Base-by-base conservation (phyloP, 1,140 invertebrate genomes). In the Nasonia vitripennis region DNA sequence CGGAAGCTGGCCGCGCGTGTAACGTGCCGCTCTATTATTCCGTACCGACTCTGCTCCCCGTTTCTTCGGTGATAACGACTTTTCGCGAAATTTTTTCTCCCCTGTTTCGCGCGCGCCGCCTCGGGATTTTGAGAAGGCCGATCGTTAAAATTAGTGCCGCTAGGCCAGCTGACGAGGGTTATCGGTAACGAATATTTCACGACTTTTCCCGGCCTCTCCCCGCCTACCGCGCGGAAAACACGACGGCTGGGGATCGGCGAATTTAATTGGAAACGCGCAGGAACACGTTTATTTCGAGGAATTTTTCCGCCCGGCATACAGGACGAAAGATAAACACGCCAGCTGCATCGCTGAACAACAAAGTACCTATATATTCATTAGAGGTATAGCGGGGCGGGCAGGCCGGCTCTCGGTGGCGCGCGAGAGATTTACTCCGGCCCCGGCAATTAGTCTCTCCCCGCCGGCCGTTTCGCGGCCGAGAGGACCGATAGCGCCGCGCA, bases 341-440 rank as follows among this genome's bases (percentile, higher is more conserved):
- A 27, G 48, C 48, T 3, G 14, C 48, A 17, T 14, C 5, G 2
- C 12, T 1, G 48, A 51, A 51, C 48, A 51, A n/a, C 17, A n/a
- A n/a, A 41, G 34, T 37, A 6, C 0, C 70, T 67, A 68, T 68
- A 62, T 79, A 81, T 81, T 81, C 62, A 81, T 81, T 48, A 71
- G n/a, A n/a, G n/a, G n/a, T n/a, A n/a, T n/a, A n/a, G n/a, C n/a
- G n/a, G n/a, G n/a, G n/a, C n/a, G n/a, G n/a, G n/a, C 10, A 51
- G 4, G 51, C 68, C 11, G 17, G 11, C 37, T 77, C 45, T 45
- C 74, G 41, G 74, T 41, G 12, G 45, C 45, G 70, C 27, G 78
- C 67, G 31, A 87, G 87, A 89, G 89, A 90, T 90, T 90, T 91
- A 90, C 88, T 89, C 89, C 89, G 87, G 88, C 86, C 85, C 86